A percentile compares a stretch with the other conserved stretches of the same genome.
These are phyloP conservation scores for Micrasema minimum DNA, from an alignment of 1,140 invertebrate species.

Conservation along the genomic window DNA sequence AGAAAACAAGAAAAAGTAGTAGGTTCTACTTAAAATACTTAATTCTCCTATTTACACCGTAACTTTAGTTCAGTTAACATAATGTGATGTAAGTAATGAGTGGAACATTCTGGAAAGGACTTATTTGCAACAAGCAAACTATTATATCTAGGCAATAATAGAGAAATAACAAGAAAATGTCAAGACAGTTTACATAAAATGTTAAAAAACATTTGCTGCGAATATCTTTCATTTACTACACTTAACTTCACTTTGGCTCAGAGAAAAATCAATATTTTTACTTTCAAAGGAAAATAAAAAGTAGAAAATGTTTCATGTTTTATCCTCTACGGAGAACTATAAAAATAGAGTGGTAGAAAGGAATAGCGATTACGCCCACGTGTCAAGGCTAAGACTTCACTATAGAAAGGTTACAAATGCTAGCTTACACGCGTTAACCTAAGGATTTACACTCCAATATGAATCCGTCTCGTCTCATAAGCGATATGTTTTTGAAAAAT, in stretches of 20 bases:
- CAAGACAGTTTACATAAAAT: neutral
- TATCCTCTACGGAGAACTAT: conserved; percentile 29
- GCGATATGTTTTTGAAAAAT: conserved; percentile 53
- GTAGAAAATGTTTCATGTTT: conserved; percentile 42
- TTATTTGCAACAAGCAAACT: conserved; percentile 21
- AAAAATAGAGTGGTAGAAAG: conserved; percentile 33
- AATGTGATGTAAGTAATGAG: conserved; percentile 22
- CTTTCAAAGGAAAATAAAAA: conserved; percentile 44
- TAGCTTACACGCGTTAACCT: conserved; percentile 21
- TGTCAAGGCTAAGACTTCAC: conserved; percentile 3
- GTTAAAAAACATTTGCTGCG: conserved; percentile 10
- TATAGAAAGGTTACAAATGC: conserved; percentile 29
- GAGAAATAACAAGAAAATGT: conserved; percentile 9
- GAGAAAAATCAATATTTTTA: conserved; percentile 34
- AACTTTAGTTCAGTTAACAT: neutral
- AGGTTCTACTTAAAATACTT: conserved; percentile 15
- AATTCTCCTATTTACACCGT: conserved; percentile 19
- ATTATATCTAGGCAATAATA: conserved; percentile 19
- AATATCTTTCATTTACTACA: conserved; percentile 17
- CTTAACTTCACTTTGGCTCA: conserved; percentile 42
- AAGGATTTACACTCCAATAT: conserved; percentile 1
- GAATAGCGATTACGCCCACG: neutral
- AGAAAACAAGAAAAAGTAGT: neutral
- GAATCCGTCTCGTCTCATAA: conserved; percentile 37
- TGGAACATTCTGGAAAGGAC: neutral